phyloP scores from a whole-genome alignment of 1,140 invertebrate species.

The Drosophila pandora region DNA sequence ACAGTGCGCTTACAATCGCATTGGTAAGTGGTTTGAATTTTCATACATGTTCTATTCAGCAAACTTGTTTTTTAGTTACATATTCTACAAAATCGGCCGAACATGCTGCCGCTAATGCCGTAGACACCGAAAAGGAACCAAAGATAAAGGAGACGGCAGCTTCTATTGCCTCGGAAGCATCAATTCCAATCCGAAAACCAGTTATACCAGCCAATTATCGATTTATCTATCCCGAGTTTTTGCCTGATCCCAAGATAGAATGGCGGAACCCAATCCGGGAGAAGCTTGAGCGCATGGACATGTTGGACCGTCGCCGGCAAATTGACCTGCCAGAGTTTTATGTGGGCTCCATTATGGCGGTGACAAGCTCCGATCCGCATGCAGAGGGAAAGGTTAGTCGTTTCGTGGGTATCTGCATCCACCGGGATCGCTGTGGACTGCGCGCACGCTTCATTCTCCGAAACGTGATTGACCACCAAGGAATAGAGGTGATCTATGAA shows the following conservation, averaged over 20 bases:
- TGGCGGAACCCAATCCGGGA: slow-evolving; percentile 93
- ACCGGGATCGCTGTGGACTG: slow-evolving; percentile 91
- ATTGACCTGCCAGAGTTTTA: slow-evolving; percentile 99
- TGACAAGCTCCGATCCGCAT: slow-evolving; percentile 95
- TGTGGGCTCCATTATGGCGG: slow-evolving; percentile 96
- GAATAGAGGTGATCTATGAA: slow-evolving; percentile 91
- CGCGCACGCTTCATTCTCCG: slow-evolving; percentile 93
- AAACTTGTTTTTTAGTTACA: slow-evolving; percentile 62
- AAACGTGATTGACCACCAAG: slow-evolving; percentile 96
- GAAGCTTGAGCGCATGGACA: slow-evolving; percentile 95
- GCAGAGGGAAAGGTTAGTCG: slow-evolving; percentile 92
- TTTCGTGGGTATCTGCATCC: slow-evolving; percentile 98
- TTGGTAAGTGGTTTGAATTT: slow-evolving; percentile 45
- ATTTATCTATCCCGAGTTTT: slow-evolving; percentile 96
- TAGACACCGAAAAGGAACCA: slow-evolving; percentile 7
- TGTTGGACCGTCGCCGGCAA: slow-evolving; percentile 90
- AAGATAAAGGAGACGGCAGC: background rate
- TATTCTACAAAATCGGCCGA: slow-evolving; percentile 75
- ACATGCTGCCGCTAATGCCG: slow-evolving; percentile 28
- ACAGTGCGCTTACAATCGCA: slow-evolving; percentile 48
- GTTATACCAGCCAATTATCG: slow-evolving; percentile 86
- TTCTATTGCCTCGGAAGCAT: background rate
- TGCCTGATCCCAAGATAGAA: slow-evolving; percentile 92
- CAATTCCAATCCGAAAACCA: slow-evolving; percentile 48
- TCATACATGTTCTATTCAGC: background rate